phyloP scores from a whole-genome alignment of 2,797 vertebrate genomes.

The Gymnothorax reevesii region DNA sequence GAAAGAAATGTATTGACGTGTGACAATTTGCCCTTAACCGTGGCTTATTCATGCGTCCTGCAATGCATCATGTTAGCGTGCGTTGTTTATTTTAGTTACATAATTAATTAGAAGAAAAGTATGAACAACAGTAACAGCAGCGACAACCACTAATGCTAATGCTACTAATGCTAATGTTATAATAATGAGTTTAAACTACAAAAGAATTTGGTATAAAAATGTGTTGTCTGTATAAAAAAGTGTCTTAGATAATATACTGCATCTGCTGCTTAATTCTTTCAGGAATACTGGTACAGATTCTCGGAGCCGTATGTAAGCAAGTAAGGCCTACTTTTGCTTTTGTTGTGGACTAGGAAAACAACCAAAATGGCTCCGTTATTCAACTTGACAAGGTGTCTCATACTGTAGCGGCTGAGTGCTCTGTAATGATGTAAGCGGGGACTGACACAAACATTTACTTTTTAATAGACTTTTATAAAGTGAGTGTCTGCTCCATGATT shows the following conservation, averaged over 20 bases:
- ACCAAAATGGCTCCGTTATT: neutral
- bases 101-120: neutral
- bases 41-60: neutral
- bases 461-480: too few species aligned
- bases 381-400: neutral
- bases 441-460: too few species aligned
- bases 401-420: neutral
- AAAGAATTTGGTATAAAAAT: neutral
- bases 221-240: neutral
- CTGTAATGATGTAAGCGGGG: too few species aligned
- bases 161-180: neutral
- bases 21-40: neutral
- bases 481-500: neutral
- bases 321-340: neutral
- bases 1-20: constrained; percentile 27
- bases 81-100: neutral
- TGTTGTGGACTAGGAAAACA: neutral
- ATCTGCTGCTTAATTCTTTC: neutral
- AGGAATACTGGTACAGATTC: neutral
- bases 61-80: neutral
- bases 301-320: neutral
- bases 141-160: neutral
- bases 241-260: neutral
- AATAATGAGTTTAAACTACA: neutral
- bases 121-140: neutral